These are phyloP conservation scores for Clusia tigrina DNA, from an alignment of 2,888 invertebrate species.

Conservation along the genomic window DNA sequence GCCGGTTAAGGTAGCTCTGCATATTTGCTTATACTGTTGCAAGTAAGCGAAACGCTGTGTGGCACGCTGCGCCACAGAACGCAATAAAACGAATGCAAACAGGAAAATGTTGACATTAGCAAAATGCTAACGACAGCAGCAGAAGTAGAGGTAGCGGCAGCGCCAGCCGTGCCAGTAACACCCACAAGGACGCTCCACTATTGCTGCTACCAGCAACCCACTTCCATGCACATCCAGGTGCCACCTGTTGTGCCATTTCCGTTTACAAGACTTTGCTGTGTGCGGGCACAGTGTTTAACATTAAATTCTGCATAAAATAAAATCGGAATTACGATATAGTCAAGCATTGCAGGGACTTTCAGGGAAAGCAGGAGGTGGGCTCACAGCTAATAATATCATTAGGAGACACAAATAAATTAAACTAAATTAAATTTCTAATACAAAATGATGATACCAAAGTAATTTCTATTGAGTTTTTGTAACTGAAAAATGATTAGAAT, in stretches of 20 bases:
- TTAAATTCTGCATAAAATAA: too few species aligned
- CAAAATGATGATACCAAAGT: too few species aligned
- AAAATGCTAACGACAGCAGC: conserved; percentile 41
- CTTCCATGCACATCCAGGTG: neutral
- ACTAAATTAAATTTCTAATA: too few species aligned
- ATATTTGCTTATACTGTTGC: conserved; percentile 18
- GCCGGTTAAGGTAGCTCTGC: conserved; percentile 22
- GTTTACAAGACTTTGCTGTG: neutral
- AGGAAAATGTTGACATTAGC: conserved; percentile 25
- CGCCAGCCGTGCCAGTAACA: neutral
- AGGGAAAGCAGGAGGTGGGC: too few species aligned
- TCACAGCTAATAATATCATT: too few species aligned
- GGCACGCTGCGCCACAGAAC: neutral
- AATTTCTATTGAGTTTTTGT: too few species aligned
- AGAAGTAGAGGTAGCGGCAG: conserved; percentile 16
- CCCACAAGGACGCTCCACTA: conserved; percentile 37
- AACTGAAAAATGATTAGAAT: too few species aligned
- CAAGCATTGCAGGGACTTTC: too few species aligned
- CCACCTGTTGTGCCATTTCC: conserved; percentile 2
- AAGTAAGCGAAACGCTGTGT: conserved; percentile 3
- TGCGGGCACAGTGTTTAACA: too few species aligned
- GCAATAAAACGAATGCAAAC: conserved; percentile 16
- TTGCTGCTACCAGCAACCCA: too few species aligned
- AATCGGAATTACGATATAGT: too few species aligned
- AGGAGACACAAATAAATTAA: too few species aligned